Evolutionary conservation across 2,113 vertebrate species (phyloP).

Genomic region (Circaetus gallicus): DNA sequence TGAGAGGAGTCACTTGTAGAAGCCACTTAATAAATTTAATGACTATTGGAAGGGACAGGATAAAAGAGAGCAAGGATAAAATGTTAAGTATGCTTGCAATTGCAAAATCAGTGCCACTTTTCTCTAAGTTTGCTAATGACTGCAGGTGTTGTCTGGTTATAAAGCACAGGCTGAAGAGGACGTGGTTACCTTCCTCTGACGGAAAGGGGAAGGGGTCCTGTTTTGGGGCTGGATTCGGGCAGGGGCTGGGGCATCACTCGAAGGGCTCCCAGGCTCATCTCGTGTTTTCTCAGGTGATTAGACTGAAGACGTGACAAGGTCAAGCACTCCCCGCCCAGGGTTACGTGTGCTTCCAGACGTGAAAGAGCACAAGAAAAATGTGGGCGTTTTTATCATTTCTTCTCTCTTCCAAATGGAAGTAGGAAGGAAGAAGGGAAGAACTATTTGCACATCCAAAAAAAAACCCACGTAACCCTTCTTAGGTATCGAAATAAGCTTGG

Average conservation of each 20-base stretch:
- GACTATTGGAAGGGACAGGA: slow-evolving; percentile 38
- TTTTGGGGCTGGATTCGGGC: neutral
- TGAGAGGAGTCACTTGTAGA: slow-evolving; percentile 47
- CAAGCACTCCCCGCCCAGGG: neutral
- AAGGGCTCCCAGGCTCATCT: neutral
- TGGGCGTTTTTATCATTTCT: neutral
- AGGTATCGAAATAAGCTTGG: neutral
- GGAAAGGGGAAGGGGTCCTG: neutral
- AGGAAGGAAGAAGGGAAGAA: neutral
- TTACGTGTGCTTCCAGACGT: neutral
- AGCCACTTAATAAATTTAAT: slow-evolving; percentile 61
- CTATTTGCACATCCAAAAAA: neutral
- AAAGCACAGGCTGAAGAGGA: neutral
- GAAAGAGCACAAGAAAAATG: neutral
- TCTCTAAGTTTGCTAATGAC: neutral
- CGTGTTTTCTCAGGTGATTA: neutral
- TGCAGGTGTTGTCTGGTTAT: neutral
- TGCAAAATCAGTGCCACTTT: neutral
- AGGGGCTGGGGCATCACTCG: neutral
- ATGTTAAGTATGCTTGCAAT: neutral
- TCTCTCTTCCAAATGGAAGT: neutral
- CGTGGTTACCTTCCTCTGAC: neutral
- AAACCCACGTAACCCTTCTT: neutral
- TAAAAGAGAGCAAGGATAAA: slow-evolving; percentile 43
- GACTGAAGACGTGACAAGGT: neutral